These are phyloP conservation scores for Rachycentron canadum DNA, from an alignment of 2,797 vertebrate genomes.

Conservation along the genomic window DNA sequence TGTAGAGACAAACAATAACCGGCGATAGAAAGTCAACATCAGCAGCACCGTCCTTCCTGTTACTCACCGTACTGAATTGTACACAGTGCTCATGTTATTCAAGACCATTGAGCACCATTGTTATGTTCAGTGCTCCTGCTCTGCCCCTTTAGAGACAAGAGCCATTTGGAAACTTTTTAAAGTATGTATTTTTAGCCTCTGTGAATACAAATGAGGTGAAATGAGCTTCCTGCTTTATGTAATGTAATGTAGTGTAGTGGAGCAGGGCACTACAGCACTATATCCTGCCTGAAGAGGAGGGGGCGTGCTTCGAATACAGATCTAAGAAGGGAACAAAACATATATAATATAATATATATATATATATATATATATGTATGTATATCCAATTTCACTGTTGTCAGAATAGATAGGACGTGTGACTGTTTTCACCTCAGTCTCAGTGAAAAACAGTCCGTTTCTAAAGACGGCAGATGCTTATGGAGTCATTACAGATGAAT, in stretches of 20 bases:
- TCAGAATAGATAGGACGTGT: slow-evolving; percentile 20
- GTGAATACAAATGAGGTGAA: slow-evolving; percentile 74
- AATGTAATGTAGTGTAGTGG: slow-evolving; percentile 68
- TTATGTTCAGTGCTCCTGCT: slow-evolving; percentile 43
- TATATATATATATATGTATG: not conserved
- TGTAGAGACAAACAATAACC: not conserved
- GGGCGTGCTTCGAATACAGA: slow-evolving; percentile 57
- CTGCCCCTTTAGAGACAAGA: slow-evolving; percentile 64
- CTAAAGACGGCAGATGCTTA: slow-evolving; percentile 43
- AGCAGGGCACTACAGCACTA: slow-evolving; percentile 54
- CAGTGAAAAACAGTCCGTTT: slow-evolving; percentile 12
- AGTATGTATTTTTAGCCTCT: slow-evolving; percentile 73
- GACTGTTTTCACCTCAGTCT: slow-evolving; percentile 29
- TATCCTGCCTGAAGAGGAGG: slow-evolving; percentile 57
- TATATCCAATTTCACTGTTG: slow-evolving; percentile 42
- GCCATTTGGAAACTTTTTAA: slow-evolving; percentile 73
- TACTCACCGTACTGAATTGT: slow-evolving; percentile 31
- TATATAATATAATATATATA: not conserved
- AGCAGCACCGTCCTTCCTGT: slow-evolving; percentile 2
- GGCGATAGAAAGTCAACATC: not conserved
- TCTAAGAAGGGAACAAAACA: slow-evolving; percentile 5
- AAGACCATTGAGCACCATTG: slow-evolving; percentile 35
- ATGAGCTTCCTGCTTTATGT: slow-evolving; percentile 75
- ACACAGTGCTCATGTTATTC: slow-evolving; percentile 34
- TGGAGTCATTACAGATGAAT: slow-evolving; percentile 56